Percentiles rank a stretch among this genome's conserved stretches.
These are phyloP conservation scores for Rhagologus leucostigma DNA, from an alignment of 2,113 vertebrate species.

Conservation along the genomic window DNA sequence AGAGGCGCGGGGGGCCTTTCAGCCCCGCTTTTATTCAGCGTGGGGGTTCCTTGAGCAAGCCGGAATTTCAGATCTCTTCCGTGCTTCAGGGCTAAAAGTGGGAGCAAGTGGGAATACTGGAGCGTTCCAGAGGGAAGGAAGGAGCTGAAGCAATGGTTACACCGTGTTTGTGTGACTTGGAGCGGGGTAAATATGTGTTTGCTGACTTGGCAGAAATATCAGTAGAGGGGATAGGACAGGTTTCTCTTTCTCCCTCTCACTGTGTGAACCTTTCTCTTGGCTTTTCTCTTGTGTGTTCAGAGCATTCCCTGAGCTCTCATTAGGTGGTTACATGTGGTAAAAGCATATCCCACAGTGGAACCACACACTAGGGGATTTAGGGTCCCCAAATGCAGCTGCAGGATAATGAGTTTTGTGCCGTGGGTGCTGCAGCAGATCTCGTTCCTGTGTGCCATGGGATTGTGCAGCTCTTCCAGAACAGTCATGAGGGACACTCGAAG, in stretches of 20 bases:
- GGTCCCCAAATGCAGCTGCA: neutral
- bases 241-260: neutral
- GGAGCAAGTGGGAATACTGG: neutral
- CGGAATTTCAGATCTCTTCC: neutral
- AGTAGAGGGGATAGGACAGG: neutral
- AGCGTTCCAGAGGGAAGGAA: neutral
- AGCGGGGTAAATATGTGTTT: neutral
- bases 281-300: neutral
- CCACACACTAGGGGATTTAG: neutral
- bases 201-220: neutral
- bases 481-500: neutral
- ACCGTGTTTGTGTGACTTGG: neutral
- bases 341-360: neutral
- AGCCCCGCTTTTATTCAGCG: neutral
- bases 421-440: neutral
- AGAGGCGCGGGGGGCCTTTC: neutral
- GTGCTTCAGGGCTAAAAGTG: neutral
- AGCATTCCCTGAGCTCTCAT: neutral
- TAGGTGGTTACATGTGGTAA: neutral
- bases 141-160: neutral
- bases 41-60: neutral
- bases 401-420: neutral
- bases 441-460: neutral
- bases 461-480: neutral
- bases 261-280: neutral